Conservation (phyloP, 2,797 vertebrate species). For the Hafferia zeledoni region DNA sequence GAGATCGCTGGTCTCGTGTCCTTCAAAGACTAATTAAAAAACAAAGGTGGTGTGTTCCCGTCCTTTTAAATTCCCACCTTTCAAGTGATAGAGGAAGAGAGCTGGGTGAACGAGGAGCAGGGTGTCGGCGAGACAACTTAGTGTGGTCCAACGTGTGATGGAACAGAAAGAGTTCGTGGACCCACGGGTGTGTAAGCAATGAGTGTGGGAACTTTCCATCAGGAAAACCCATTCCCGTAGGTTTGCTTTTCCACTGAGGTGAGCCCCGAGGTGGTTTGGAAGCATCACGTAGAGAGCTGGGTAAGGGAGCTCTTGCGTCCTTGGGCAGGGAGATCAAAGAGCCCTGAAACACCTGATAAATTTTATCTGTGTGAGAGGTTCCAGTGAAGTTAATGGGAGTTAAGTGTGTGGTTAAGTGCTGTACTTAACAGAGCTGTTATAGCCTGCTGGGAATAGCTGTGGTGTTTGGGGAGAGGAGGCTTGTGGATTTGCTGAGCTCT, state of each 20-base stretch:
- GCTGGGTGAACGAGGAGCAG: not conserved
- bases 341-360: not conserved
- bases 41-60: rapidly evolving
- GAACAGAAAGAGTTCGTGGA: not conserved
- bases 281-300: not conserved
- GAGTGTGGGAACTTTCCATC: not conserved
- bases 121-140: rapidly evolving
- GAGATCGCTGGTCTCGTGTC: rapidly evolving
- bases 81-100: not conserved
- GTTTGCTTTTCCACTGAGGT: not conserved
- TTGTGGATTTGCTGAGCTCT: not conserved
- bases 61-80: not conserved
- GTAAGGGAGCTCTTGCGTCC: not conserved
- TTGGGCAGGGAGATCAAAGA: not conserved
- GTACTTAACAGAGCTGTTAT: not conserved
- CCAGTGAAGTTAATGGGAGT: not conserved
- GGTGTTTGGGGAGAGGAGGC: not conserved
- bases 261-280: not conserved
- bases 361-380: not conserved
- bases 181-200: rapidly evolving
- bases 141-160: rapidly evolving
- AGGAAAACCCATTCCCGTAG: not conserved
- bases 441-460: not conserved
- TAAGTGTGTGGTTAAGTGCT: conserved; percentile 32
- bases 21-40: not conserved